Evolutionary conservation across 1,140 invertebrate species (phyloP).

Genomic region (Tribolium castaneum): DNA sequence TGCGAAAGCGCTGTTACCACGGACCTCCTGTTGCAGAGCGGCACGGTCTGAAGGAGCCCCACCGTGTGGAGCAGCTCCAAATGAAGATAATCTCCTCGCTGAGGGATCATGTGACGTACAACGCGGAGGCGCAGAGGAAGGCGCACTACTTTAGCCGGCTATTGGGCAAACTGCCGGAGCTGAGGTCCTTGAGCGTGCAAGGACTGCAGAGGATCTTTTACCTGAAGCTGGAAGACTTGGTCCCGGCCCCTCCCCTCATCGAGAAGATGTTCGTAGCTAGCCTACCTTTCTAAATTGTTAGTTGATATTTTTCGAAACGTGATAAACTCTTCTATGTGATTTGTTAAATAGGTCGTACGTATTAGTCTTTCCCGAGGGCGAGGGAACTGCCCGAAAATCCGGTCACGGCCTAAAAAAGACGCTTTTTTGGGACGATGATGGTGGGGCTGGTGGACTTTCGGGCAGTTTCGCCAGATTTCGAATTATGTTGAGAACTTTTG

Average conservation of each 20-base stretch:
- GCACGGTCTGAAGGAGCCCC: conserved; percentile 90
- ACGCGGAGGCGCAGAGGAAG: conserved; percentile 87
- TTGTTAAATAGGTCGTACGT: conserved; percentile 49
- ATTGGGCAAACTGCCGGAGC: conserved; percentile 89
- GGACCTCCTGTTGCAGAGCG: conserved; percentile 76
- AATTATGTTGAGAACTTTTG: conserved; percentile 28
- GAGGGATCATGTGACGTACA: conserved; percentile 94
- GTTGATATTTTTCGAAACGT: conserved; percentile 46
- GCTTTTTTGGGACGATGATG: conserved; percentile 10
- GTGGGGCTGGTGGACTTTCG: conserved; percentile 5
- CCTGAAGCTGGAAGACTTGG: conserved; percentile 91
- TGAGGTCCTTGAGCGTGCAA: conserved; percentile 91
- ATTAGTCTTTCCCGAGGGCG: conserved; percentile 22
- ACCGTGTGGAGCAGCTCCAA: conserved; percentile 92
- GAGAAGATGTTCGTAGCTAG: conserved; percentile 95
- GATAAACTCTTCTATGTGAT: conserved; percentile 54
- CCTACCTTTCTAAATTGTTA: conserved; percentile 82
- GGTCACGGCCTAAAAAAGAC: conserved; percentile 24
- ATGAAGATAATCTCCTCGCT: conserved; percentile 95
- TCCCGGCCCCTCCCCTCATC: conserved; percentile 90
- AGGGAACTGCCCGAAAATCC: conserved; percentile 19
- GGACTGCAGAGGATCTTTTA: conserved; percentile 95
- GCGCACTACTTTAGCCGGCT: conserved; percentile 92
- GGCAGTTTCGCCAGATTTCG: conserved; percentile 11
- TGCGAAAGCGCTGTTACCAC: neutral